Conservation (phyloP, 2,888 invertebrate species). For the Athalia rosae region DNA sequence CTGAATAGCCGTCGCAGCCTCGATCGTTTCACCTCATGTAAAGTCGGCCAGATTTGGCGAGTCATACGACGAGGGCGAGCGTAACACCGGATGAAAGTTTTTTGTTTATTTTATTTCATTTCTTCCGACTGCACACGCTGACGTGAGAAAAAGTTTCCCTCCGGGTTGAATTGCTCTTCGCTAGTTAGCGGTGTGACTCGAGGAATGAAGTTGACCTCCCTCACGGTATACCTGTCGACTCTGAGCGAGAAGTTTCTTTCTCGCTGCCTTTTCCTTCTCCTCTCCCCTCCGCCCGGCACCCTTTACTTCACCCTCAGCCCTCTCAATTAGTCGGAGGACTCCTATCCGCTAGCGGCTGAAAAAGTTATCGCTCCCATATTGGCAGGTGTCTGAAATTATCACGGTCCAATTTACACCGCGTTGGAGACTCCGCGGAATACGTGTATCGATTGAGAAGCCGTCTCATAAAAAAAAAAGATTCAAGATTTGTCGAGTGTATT, state of each 20-base stretch:
- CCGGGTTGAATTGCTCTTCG: constrained; percentile 29
- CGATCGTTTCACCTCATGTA: no score
- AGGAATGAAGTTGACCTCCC: constrained; percentile 20
- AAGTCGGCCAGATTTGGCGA: no score
- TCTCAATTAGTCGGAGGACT: constrained; percentile 24
- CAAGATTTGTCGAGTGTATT: neutral
- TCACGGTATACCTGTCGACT: constrained; percentile 1
- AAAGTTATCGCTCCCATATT: neutral
- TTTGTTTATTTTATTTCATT: no score
- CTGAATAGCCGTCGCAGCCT: no score
- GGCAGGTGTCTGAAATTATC: constrained; percentile 5
- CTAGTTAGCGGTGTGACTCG: constrained; percentile 27
- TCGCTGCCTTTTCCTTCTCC: neutral
- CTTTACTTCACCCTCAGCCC: neutral
- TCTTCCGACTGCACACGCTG: neutral
- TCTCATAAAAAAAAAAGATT: neutral
- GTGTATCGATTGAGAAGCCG: neutral
- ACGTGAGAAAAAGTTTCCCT: constrained; percentile 24
- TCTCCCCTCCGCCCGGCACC: neutral
- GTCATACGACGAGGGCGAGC: neutral
- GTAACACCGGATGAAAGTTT: neutral
- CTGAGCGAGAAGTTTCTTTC: constrained; percentile 22
- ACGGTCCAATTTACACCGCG: neutral
- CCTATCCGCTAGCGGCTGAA: neutral
- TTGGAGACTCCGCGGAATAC: neutral